Percentiles rank a stretch among this genome's conserved stretches.
These are phyloP conservation scores for Meles meles DNA, from an alignment of 2,113 vertebrate species.

Conservation along the genomic window DNA sequence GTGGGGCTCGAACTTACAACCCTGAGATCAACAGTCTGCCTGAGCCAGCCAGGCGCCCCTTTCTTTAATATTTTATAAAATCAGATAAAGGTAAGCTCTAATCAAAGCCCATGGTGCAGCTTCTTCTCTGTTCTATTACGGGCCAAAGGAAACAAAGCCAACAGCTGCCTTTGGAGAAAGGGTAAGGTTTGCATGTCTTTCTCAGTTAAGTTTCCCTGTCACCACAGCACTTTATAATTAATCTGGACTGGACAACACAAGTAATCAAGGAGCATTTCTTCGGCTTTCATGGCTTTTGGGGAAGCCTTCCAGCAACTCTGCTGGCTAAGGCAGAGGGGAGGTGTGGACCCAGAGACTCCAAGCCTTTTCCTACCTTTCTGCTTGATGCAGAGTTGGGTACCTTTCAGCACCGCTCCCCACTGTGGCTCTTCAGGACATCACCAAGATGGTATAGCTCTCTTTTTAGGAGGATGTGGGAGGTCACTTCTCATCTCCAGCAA, in stretches of 20 bases:
- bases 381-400: rapidly evolving
- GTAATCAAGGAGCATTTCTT: not conserved
- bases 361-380: not conserved
- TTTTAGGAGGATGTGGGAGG: not conserved
- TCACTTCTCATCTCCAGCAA: not conserved
- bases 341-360: rapidly evolving
- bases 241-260: not conserved
- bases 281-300: not conserved
- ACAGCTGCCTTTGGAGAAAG: not conserved
- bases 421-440: not conserved
- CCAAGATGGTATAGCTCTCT: not conserved
- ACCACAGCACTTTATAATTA: not conserved
- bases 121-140: not conserved
- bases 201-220: not conserved
- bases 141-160: not conserved
- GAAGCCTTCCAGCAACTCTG: not conserved
- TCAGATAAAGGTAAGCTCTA: not conserved
- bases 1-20: not conserved
- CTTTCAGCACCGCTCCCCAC: not conserved
- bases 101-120: not conserved
- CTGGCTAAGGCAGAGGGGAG: not conserved
- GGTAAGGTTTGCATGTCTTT: not conserved
- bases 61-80: not conserved
- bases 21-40: not conserved
- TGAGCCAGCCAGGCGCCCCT: not conserved